Base-by-base conservation (phyloP, 2,888 invertebrate genomes). In the Agriopis marginaria region DNA sequence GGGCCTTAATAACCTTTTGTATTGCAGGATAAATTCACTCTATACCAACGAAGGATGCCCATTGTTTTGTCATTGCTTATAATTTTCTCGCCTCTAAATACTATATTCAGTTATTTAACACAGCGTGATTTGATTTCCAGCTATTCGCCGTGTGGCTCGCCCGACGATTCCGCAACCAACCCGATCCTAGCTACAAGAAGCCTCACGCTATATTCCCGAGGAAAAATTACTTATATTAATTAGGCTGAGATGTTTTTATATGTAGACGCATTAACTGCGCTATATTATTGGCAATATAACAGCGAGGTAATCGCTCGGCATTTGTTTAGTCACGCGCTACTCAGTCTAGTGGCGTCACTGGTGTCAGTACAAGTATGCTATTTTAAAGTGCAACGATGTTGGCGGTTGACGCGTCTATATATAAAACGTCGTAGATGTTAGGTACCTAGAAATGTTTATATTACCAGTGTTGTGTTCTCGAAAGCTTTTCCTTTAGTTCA, bases 101-200 rank as follows among this genome's bases (percentile, higher is more conserved):
- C 23, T 44, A 17, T 11, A 6, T 17, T 32, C 32, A 32, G 32
- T 40, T 42, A 42, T 11, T 17, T 51, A 23, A 62, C 11, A 51
- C 23, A 12, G 6, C 14, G 23, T 12, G 55, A 49, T 14, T 50
- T 49, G 39, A 32, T 60, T 17, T 70, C 53, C 95, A 98, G 98
- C 95, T 98, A 85, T 95, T 97, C 87, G 98, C 98, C 84, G 96
- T 97, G 79, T 96, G 97, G 91, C 94, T 97, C 88, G 97, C 97
- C 75, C 96, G 96, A 86, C 96, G 96, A 80, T 98, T 97, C 91
- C 96, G 97, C 86, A 97, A 98, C 92, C 97, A 96, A 89, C 95
- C 96, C 68, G 96, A 97, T 92, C 97, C 97, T 70, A 94, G 95
- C 83, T 96, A 96, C 89, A 95, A 96, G 89, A 95, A 96, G 83